Evolutionary conservation across 2,888 invertebrate genomes (phyloP).

Genomic region (Microctonus brassicae): DNA sequence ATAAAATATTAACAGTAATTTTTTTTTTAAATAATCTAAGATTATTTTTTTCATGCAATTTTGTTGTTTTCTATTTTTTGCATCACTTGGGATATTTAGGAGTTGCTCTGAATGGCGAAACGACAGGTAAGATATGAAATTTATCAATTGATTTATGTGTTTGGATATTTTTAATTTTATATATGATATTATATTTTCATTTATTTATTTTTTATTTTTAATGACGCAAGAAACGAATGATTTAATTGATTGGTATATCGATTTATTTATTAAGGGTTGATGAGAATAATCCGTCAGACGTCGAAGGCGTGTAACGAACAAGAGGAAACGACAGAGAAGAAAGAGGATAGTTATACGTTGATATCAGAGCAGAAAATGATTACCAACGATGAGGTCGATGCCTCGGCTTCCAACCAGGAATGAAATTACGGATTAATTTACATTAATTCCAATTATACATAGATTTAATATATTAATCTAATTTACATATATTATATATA

Average conservation of each 20-base stretch:
- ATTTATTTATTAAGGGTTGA: conserved; percentile 32
- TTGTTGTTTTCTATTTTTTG: conserved; percentile 27
- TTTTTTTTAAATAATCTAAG: no score
- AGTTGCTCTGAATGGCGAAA: conserved; percentile 52
- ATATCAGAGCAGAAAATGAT: conserved; percentile 19
- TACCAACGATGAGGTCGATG: neutral
- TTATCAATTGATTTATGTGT: no score
- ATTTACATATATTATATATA: neutral
- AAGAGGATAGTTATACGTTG: conserved; percentile 7
- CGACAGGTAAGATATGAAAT: conserved; percentile 54
- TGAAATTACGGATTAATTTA: neutral
- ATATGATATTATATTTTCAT: neutral
- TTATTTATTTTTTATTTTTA: neutral
- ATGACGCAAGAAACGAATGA: neutral
- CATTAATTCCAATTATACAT: neutral
- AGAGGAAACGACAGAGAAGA: conserved; percentile 21
- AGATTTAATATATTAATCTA: neutral
- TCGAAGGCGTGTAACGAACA: conserved; percentile 24
- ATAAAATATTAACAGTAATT: conserved; percentile 26
- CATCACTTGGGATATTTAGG: conserved; percentile 42
- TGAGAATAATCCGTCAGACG: conserved; percentile 41
- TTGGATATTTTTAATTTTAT: conserved; percentile 11
- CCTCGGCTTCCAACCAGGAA: neutral
- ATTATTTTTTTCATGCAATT: conserved; percentile 22
- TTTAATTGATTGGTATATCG: conserved; percentile 12